Conservation (phyloP, 2,888 invertebrate genomes). For the Rhyacophila evoluta region DNA sequence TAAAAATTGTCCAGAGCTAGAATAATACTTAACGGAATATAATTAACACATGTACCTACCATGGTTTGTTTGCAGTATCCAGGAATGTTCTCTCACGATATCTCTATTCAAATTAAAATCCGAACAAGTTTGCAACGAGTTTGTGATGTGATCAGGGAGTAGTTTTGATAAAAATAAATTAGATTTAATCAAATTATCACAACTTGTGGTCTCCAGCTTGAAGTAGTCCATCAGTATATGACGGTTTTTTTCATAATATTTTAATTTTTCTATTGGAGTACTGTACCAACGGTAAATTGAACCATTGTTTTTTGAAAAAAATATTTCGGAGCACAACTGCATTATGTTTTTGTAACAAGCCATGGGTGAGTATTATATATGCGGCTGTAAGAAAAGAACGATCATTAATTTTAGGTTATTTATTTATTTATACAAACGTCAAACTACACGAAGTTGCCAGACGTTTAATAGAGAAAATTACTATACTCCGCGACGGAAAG, state of each 20-base stretch:
- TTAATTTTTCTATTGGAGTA: neutral
- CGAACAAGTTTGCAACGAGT: conserved; percentile 36
- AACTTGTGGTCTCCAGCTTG: neutral
- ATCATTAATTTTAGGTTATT: neutral
- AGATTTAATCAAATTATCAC: conserved; percentile 5
- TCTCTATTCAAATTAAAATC: conserved; percentile 56
- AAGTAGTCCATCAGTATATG: conserved; percentile 25
- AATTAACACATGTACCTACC: too few relatives aligned
- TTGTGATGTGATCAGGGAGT: conserved; percentile 20
- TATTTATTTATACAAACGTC: neutral
- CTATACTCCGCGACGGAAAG: too few relatives aligned
- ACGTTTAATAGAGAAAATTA: too few relatives aligned
- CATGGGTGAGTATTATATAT: too few relatives aligned
- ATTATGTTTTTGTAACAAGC: neutral
- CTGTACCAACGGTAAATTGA: neutral
- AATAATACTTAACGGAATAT: too few relatives aligned
- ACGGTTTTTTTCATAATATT: neutral
- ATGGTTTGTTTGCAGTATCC: conserved; percentile 57
- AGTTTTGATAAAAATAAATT: conserved; percentile 29
- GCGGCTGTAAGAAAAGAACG: too few relatives aligned
- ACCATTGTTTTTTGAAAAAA: neutral
- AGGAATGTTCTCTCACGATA: conserved; percentile 60
- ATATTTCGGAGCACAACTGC: neutral
- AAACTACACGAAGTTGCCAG: too few relatives aligned
- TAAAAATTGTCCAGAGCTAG: too few relatives aligned